Evolutionary conservation across 1,140 invertebrate genomes (phyloP), one percentile per base, ranked within the genome.

Genomic region (Drosophila lini): DNA sequence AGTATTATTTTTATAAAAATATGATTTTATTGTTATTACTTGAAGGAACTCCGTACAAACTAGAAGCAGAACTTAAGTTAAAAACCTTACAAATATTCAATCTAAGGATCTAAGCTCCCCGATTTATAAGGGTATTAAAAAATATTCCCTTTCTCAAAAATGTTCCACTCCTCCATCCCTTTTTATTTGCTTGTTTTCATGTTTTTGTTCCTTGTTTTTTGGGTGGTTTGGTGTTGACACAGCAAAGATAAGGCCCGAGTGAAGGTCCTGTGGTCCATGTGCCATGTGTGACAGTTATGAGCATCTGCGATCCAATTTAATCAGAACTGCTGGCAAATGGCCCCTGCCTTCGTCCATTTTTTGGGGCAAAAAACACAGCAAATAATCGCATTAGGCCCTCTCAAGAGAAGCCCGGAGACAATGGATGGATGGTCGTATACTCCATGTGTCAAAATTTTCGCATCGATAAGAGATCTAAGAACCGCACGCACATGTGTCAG

Each of bases 281-380:
- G 63, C 42, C 81, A 86, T 84, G 77, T 84, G 82, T 77, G 84
- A 86, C 84, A 80, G 76, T 88, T 86, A 86, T 86, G 83, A 83
- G 84, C 63, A 88, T 64, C 80, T 67, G 58, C 62, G 76, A 86
- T 80, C 63, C 83, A 86, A 86, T 86, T 86, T 86, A 83, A 80
- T 83, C 80, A 82, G 75, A 74, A 58, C 69, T 82, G 52, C 59
- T 50, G 68, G 63, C 68, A 70, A 67, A 70, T 52, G 36, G 60
- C 28, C 31, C 22, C 34, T 31, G 25, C 48, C 61, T 50, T 34
- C 48, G 47, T 5, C 40, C 50, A 59, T 73, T 74, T 76, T 83
- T 83, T 83, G 61, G 58, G 80, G 56, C 36, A 47, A 60, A 61
- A 79, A 84, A 73, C 44, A 69, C 45, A 83, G 71, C 61, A 80